Evolutionary conservation across 2,113 vertebrate species (phyloP), one percentile per base, ranked within the genome.

Genomic region (Erythrocercus mccallii): DNA sequence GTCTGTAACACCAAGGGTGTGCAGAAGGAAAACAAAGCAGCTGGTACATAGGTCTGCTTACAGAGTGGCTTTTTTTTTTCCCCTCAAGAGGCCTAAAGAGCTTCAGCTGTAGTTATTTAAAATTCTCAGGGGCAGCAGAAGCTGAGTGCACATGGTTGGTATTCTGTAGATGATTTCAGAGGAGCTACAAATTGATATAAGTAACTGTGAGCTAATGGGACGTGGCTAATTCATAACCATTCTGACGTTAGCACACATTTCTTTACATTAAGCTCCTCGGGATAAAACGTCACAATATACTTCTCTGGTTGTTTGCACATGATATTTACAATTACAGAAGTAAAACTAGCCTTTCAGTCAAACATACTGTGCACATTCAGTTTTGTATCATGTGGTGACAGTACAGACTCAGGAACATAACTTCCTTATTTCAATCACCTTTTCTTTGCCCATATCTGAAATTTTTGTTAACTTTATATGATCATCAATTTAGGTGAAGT

Each of bases 21-120:
- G 19, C 16, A 66, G 71, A 82, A 87, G 13, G 19, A 89, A 89
- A 87, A 37, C 27, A 78, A 89, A 84, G 44, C 30, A 74, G 45
- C 13, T 56, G 27, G 27, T 58, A 72, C 18, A 37, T 9, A 25
- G 25, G 35, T 44, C 31, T 60, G 9, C 15, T 72, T 51, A 64
- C 6, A 13, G 8, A 37, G 3, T 18, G 17, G 7, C 14, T 58
- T 42, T 35, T 35, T 35, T 35, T 11, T 3, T 7, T 0, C 5
- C 6, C 2, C 7, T 7, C 62, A 40, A 25, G 21, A 73, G 11
- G 57, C 20, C 61, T 71, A 44, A 84, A 81, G 61, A 53, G 5
- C 68, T 60, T 74, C 70, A 58, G 24, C 10, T 58, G 35, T 22
- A 72, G 20, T 10, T 64, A 91, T 33, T 66, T 53, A 31, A 64